Evolutionary conservation across 2,797 vertebrate species (phyloP).

Genomic region (Microhierax caerulescens): DNA sequence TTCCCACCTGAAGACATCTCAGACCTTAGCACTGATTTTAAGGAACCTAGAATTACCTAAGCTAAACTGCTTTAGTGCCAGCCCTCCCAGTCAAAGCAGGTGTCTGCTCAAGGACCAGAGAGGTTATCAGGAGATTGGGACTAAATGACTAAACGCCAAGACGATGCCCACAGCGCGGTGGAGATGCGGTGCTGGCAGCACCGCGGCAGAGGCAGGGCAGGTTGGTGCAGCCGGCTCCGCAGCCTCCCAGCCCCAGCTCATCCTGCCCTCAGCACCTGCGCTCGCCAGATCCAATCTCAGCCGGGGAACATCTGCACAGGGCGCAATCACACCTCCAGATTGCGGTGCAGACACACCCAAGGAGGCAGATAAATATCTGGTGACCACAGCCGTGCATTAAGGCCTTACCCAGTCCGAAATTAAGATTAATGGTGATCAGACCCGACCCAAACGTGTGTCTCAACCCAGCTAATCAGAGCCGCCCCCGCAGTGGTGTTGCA

Average conservation of each 20-base stretch:
- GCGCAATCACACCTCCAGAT: neutral
- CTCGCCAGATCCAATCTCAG: neutral
- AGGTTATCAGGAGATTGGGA: neutral
- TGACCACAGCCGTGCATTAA: neutral
- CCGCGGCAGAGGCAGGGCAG: neutral
- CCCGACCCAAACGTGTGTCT: neutral
- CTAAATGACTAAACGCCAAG: accelerated
- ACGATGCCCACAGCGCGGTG: neutral
- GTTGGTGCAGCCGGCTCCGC: neutral
- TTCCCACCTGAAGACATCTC: neutral
- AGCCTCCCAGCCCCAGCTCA: neutral
- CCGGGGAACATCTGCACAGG: neutral
- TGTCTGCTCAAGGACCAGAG: neutral
- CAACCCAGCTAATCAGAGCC: neutral
- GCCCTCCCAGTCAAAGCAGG: neutral
- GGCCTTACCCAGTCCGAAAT: neutral
- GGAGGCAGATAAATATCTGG: constrained; percentile 39
- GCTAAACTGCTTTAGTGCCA: neutral
- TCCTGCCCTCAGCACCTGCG: neutral
- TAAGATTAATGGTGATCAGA: neutral
- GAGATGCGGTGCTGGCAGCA: neutral
- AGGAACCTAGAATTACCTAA: neutral
- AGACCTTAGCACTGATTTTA: neutral
- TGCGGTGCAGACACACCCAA: neutral
- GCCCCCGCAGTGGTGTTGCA: neutral